Percentiles rank a stretch among this genome's conserved stretches.
Conservation (phyloP, 1,140 invertebrate genomes). For the Wiebesia pumilae region DNA sequence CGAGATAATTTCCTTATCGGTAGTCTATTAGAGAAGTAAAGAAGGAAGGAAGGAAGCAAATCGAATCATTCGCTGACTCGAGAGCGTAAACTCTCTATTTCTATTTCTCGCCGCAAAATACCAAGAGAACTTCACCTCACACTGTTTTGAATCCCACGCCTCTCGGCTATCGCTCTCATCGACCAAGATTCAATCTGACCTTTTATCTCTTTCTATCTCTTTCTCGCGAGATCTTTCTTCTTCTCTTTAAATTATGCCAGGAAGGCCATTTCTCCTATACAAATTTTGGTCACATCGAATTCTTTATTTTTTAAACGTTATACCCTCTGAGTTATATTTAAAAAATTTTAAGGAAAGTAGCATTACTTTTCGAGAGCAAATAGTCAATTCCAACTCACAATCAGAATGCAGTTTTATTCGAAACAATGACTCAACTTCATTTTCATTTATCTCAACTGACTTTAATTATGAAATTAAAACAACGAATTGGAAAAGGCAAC, state of each 20-base stretch:
- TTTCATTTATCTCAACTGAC: no score
- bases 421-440: no score
- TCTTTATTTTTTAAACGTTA: no score
- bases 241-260: neutral
- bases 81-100: constrained; percentile 33
- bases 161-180: constrained; percentile 64
- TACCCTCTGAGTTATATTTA: no score
- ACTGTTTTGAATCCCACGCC: constrained; percentile 62
- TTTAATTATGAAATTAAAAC: no score
- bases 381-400: no score
- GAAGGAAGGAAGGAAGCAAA: constrained; percentile 26
- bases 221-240: constrained; percentile 38
- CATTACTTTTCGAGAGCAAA: no score
- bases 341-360: no score
- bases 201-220: constrained; percentile 8
- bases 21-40: neutral
- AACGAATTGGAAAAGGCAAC: no score
- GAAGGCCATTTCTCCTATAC: neutral
- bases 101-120: neutral
- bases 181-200: constrained; percentile 62
- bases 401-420: no score
- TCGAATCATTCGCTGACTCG: constrained; percentile 4
- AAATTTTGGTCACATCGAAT: no score
- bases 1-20: constrained; percentile 52
- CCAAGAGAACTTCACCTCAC: constrained; percentile 1